Evolutionary conservation across 2,113 vertebrate genomes (phyloP).

Genomic region (Suricata suricatta): DNA sequence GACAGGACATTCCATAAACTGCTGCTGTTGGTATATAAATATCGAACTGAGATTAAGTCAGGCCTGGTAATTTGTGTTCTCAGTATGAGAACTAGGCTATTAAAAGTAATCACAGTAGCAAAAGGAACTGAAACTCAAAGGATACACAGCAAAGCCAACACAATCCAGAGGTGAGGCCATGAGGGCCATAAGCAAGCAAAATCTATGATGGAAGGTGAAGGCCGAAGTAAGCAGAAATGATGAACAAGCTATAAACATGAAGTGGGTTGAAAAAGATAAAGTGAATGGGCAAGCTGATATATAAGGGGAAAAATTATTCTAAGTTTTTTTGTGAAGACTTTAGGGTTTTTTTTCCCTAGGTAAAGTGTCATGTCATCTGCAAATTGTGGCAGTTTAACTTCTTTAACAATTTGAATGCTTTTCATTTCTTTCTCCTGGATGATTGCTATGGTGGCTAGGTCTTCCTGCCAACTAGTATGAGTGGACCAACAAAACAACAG

Average conservation of each 20-base stretch:
- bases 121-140: background rate
- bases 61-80: slow-evolving; percentile 16
- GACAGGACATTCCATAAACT: background rate
- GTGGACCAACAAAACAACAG: background rate
- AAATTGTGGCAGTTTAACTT: background rate
- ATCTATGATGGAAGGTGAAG: background rate
- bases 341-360: background rate
- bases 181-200: background rate
- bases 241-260: background rate
- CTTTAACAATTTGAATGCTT: background rate
- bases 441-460: background rate
- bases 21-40: background rate
- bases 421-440: background rate
- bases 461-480: background rate
- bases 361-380: background rate
- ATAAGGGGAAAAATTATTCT: background rate
- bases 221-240: background rate
- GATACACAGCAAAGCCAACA: background rate
- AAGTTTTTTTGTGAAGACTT: background rate
- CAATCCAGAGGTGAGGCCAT: background rate
- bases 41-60: background rate
- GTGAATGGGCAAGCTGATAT: background rate
- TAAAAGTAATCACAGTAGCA: background rate
- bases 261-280: background rate
- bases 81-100: background rate